Conservation (phyloP, 92 coral and sea anemone species). For the Plumapathes pennacea region DNA sequence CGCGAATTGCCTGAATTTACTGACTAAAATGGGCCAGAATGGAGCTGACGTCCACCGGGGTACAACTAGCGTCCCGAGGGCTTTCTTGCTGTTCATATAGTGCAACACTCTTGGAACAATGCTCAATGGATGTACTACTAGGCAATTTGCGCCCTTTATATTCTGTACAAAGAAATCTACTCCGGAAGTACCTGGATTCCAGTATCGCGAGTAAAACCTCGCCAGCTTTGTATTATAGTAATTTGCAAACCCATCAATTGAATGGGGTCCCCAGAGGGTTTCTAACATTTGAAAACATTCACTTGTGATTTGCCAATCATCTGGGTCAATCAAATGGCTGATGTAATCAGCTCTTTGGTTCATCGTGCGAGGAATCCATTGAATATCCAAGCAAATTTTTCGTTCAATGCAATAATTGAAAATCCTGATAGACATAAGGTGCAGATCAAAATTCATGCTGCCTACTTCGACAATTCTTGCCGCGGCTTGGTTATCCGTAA, state of each 20-base stretch:
- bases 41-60: slow-evolving; percentile 32
- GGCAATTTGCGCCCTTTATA: slow-evolving; percentile 8
- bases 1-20: neutral
- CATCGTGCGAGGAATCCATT: slow-evolving; percentile 54
- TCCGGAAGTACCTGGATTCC: slow-evolving; percentile 51
- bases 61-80: slow-evolving; percentile 9
- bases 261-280: slow-evolving; percentile 21
- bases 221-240: slow-evolving; percentile 30
- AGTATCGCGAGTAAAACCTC: slow-evolving; percentile 31
- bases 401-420: slow-evolving; percentile 29
- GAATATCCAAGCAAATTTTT: slow-evolving; percentile 29
- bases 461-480: slow-evolving; percentile 43
- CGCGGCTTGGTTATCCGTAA: slow-evolving; percentile 52
- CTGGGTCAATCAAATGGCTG: slow-evolving; percentile 44
- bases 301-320: slow-evolving; percentile 56
- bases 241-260: slow-evolving; percentile 47
- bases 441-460: slow-evolving; percentile 51
- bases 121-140: slow-evolving; percentile 30
- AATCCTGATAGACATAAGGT: slow-evolving; percentile 26
- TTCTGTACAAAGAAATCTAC: slow-evolving; percentile 50
- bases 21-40: slow-evolving; percentile 9
- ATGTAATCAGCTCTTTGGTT: slow-evolving; percentile 46
- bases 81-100: slow-evolving; percentile 1
- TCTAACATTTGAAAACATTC: slow-evolving; percentile 3
- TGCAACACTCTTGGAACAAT: slow-evolving; percentile 5